Conservation (phyloP, 2,797 vertebrate genomes). For the Austrolebias charrua region DNA sequence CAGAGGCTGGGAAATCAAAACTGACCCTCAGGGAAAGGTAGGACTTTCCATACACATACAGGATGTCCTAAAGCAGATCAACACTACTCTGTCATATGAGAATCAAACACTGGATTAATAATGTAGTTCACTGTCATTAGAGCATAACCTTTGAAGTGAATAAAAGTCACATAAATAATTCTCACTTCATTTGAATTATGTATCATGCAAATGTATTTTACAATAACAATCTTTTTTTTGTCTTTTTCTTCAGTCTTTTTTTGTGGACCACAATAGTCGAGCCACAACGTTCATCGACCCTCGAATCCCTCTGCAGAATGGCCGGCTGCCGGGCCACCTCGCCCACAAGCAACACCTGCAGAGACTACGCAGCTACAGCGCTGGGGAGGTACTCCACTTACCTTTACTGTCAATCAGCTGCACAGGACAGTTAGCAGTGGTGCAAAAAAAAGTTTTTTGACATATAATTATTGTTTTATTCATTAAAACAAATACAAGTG, state of each 20-base stretch:
- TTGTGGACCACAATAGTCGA: conserved; percentile 96
- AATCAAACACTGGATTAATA: too few species aligned
- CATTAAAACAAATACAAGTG: too few species aligned
- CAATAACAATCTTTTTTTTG: neutral
- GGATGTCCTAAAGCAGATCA: too few species aligned
- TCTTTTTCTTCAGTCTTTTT: conserved; percentile 86
- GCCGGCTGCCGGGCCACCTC: conserved; percentile 89
- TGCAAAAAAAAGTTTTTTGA: too few species aligned
- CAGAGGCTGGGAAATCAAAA: conserved; percentile 97
- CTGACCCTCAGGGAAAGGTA: conserved; percentile 96
- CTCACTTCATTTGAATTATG: too few species aligned
- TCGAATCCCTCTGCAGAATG: conserved; percentile 93
- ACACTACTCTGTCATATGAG: too few species aligned
- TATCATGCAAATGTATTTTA: too few species aligned
- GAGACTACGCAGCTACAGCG: conserved; percentile 96
- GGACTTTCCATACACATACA: neutral
- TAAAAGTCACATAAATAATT: too few species aligned
- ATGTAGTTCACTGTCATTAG: too few species aligned
- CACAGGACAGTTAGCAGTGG: too few species aligned
- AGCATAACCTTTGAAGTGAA: too few species aligned
- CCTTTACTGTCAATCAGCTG: neutral
- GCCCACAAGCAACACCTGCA: conserved; percentile 94
- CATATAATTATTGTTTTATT: too few species aligned
- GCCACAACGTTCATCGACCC: conserved; percentile 98
- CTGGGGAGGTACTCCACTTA: conserved; percentile 86